Conservation (phyloP, 2,797 vertebrate genomes). For the Sebastes alutus region DNA sequence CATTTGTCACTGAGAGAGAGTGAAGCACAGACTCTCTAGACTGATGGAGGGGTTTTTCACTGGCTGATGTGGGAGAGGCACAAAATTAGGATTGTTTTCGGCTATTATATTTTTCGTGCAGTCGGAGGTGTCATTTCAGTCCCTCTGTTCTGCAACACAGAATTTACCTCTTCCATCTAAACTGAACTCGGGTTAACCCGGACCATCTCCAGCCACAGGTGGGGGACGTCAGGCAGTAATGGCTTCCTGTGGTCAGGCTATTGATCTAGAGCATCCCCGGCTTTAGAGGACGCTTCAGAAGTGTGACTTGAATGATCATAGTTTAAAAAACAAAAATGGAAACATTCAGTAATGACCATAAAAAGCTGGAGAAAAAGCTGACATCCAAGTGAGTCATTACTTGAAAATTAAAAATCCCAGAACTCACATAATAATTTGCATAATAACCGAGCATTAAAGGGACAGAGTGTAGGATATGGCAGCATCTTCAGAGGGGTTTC, state of each 20-base stretch:
- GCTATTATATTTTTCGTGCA: not conserved
- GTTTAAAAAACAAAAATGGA: not conserved
- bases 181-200: slow-evolving; percentile 13
- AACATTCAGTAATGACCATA: not conserved
- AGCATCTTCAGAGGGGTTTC: too few relatives aligned
- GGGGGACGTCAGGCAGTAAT: slow-evolving; percentile 14
- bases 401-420: not conserved
- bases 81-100: slow-evolving; percentile 27
- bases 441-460: not conserved
- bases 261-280: slow-evolving; percentile 23
- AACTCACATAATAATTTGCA: not conserved
- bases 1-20: slow-evolving; percentile 53
- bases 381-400: not conserved
- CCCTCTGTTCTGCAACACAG: not conserved
- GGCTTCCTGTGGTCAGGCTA: slow-evolving; percentile 43
- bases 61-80: slow-evolving; percentile 12
- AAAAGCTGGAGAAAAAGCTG: not conserved
- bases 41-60: slow-evolving; percentile 11
- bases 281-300: slow-evolving; percentile 7
- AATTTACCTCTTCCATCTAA: slow-evolving; percentile 36
- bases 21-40: slow-evolving; percentile 10
- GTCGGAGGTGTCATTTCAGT: slow-evolving; percentile 12
- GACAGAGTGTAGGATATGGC: too few relatives aligned
- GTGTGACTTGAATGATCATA: not conserved
- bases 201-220: slow-evolving; percentile 22